A percentile compares a stretch with the other conserved stretches of the same genome.
Conservation (phyloP, 2,113 vertebrate genomes). For the Todiramphus chloris region DNA sequence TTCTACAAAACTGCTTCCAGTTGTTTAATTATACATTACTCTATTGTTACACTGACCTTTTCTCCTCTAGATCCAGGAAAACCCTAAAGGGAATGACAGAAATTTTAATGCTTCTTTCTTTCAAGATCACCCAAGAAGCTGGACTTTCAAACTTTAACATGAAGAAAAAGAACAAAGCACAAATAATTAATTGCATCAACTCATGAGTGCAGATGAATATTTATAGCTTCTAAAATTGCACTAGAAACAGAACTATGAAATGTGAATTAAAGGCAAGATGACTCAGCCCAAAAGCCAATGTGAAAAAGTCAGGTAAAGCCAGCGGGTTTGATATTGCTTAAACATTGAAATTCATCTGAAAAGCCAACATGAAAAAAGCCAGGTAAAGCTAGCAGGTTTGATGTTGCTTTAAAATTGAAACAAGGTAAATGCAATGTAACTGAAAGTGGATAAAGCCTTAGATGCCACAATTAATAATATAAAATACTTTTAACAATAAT, state of each 20-base stretch:
- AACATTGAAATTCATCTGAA: not conserved
- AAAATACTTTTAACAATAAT: not conserved
- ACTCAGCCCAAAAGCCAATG: conserved; percentile 32
- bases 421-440: not conserved
- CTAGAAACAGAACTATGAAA: not conserved
- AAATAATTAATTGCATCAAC: conserved; percentile 13
- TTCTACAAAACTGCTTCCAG: not conserved
- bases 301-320: conserved; percentile 24
- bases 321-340: not conserved
- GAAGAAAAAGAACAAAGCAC: not conserved
- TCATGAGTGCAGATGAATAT: not conserved
- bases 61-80: conserved; percentile 93
- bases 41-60: conserved; percentile 83
- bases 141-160: conserved; percentile 26
- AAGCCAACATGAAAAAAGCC: conserved; percentile 31
- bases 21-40: not conserved
- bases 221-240: conserved; percentile 15
- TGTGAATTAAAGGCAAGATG: not conserved
- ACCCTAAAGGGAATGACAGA: conserved; percentile 81
- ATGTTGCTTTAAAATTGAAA: conserved; percentile 4
- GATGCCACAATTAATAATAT: not conserved
- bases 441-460: not conserved
- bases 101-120: conserved; percentile 4
- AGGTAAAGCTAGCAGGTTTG: conserved; percentile 1
- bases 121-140: conserved; percentile 1